phyloP scores from a whole-genome alignment of 2,797 vertebrate species.

The Chelon labrosus region DNA sequence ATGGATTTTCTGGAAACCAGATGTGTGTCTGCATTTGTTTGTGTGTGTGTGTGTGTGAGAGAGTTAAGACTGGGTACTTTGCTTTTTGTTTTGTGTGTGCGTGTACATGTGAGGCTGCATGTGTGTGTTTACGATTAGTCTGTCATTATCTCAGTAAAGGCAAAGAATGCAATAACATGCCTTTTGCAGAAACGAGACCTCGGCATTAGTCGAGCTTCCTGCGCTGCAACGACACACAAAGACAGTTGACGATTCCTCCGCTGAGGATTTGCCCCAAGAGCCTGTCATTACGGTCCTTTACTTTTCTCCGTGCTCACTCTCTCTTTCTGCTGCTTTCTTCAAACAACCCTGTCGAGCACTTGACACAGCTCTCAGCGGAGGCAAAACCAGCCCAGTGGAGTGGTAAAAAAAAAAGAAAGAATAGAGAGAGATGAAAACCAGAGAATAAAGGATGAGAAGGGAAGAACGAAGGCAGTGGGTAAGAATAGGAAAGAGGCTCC shows the following conservation, averaged over 20 bases:
- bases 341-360: slow-evolving; percentile 27
- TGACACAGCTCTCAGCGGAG: slow-evolving; percentile 32
- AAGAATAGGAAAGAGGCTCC: slow-evolving; percentile 42
- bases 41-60: slow-evolving; percentile 36
- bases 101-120: slow-evolving; percentile 18
- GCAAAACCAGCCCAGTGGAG: slow-evolving; percentile 33
- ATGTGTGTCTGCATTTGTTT: slow-evolving; percentile 58
- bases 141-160: slow-evolving; percentile 58
- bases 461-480: slow-evolving; percentile 23
- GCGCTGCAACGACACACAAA: slow-evolving; percentile 19
- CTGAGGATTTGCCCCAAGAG: slow-evolving; percentile 41
- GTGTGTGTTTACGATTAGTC: slow-evolving; percentile 69
- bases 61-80: slow-evolving; percentile 1
- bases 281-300: slow-evolving; percentile 30
- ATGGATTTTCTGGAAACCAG: slow-evolving; percentile 62
- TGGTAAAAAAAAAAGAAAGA: slow-evolving; percentile 14
- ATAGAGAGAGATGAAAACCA: slow-evolving; percentile 51
- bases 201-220: slow-evolving; percentile 34
- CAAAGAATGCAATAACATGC: slow-evolving; percentile 64
- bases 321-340: slow-evolving; percentile 9
- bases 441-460: slow-evolving; percentile 8
- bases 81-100: slow-evolving; percentile 16
- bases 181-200: slow-evolving; percentile 50
- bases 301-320: slow-evolving; percentile 23
- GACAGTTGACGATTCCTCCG: slow-evolving; percentile 38